Conservation (phyloP, 2,888 invertebrate species). For the Agrotis exclamationis region DNA sequence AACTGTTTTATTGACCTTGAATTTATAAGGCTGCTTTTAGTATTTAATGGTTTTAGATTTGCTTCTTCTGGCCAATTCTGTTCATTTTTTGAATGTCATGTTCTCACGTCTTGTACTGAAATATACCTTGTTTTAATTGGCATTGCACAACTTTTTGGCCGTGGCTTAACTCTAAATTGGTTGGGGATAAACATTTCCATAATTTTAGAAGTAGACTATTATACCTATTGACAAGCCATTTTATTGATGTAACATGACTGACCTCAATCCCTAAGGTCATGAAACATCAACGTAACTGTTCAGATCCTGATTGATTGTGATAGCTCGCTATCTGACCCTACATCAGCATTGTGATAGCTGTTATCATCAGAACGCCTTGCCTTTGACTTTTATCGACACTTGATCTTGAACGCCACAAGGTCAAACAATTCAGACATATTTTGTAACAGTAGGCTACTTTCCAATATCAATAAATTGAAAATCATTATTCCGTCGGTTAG, state of each 20-base stretch:
- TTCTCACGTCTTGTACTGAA: too few species aligned
- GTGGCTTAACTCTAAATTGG: too few species aligned
- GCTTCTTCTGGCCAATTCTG: too few species aligned
- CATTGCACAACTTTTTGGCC: too few species aligned
- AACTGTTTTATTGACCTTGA: slow-evolving; percentile 22
- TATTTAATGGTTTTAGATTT: background rate
- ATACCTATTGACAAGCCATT: too few species aligned
- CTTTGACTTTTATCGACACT: slow-evolving; percentile 35
- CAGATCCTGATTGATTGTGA: slow-evolving; percentile 34
- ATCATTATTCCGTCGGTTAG: too few species aligned
- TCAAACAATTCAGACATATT: slow-evolving; percentile 27
- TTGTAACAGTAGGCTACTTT: background rate
- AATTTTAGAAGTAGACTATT: too few species aligned
- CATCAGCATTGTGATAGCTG: slow-evolving; percentile 36
- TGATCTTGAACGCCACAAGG: slow-evolving; percentile 47
- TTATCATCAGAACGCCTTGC: slow-evolving; percentile 42
- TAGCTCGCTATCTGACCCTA: slow-evolving; percentile 24
- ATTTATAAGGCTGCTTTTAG: background rate
- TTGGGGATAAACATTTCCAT: too few species aligned
- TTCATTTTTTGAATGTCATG: too few species aligned
- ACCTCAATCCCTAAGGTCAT: slow-evolving; percentile 15
- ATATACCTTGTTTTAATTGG: too few species aligned
- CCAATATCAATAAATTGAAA: too few species aligned
- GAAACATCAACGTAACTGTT: slow-evolving; percentile 8
- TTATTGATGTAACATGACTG: slow-evolving; percentile 2